A percentile compares a stretch with the other conserved stretches of the same genome.
phyloP scores from a whole-genome alignment of 1,140 invertebrate genomes.

The Aphaenogaster rudis region DNA sequence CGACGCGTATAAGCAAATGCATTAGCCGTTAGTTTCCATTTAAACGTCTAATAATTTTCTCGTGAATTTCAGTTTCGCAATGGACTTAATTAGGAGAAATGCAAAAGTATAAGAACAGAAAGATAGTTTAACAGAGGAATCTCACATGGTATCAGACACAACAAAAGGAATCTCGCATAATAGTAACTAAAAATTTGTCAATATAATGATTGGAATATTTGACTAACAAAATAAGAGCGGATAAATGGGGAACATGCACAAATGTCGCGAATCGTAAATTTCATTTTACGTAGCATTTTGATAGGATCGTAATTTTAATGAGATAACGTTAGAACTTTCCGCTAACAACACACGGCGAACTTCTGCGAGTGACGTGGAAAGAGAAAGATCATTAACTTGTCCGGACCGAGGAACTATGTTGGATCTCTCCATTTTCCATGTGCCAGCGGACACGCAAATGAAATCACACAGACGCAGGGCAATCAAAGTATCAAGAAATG shows the following conservation, averaged over 20 bases:
- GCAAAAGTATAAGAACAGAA: neutral
- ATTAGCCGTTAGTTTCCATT: slow-evolving; percentile 41
- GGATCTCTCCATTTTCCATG: slow-evolving; percentile 68
- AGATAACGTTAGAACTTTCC: slow-evolving; percentile 55
- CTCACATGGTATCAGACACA: too few relatives aligned
- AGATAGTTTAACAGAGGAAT: neutral
- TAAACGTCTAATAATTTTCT: slow-evolving; percentile 25
- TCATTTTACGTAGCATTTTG: slow-evolving; percentile 33
- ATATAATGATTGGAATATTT: neutral
- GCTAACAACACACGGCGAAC: slow-evolving; percentile 50
- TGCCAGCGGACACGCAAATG: slow-evolving; percentile 69
- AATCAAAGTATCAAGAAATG: slow-evolving; percentile 71
- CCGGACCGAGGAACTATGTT: slow-evolving; percentile 54
- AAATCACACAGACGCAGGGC: slow-evolving; percentile 67
- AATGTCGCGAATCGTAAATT: slow-evolving; percentile 23
- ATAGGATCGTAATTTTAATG: slow-evolving; percentile 59
- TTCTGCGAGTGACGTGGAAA: slow-evolving; percentile 73
- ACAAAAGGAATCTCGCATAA: slow-evolving; percentile 7
- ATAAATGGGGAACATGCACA: neutral
- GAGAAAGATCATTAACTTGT: slow-evolving; percentile 75
- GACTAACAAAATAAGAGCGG: neutral
- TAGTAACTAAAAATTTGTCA: slow-evolving; percentile 49
- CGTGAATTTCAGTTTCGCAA: slow-evolving; percentile 10
- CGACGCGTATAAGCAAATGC: slow-evolving; percentile 1
- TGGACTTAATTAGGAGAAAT: slow-evolving; percentile 7